Percentiles rank a stretch among this genome's conserved stretches.
These are phyloP conservation scores for Masticophis lateralis DNA, from an alignment of 2,797 vertebrate species.

Conservation along the genomic window DNA sequence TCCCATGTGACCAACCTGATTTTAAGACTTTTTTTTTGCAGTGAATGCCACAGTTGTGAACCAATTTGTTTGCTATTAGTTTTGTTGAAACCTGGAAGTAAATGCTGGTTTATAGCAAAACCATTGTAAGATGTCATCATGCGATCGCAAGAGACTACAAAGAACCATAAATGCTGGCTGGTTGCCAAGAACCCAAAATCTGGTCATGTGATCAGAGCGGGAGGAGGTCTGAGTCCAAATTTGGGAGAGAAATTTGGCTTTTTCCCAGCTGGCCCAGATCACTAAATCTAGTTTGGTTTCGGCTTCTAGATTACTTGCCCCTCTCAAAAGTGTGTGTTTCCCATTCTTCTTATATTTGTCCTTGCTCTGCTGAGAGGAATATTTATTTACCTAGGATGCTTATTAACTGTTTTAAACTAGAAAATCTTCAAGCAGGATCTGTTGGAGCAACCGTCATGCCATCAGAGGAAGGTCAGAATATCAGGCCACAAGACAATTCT, in stretches of 20 bases:
- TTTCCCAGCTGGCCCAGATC: background rate
- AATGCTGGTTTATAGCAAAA: no score
- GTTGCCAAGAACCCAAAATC: no score
- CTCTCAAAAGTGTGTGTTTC: background rate
- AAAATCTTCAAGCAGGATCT: background rate
- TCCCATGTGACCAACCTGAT: no score
- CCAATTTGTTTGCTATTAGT: no score
- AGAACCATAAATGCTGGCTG: no score
- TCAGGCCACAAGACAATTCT: background rate
- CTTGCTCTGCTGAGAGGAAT: background rate
- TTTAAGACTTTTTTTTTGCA: no score
- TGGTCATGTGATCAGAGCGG: no score
- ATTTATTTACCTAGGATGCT: background rate
- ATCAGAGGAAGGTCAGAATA: background rate
- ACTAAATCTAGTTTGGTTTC: background rate
- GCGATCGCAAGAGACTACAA: no score
- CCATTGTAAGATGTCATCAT: no score
- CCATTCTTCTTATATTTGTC: background rate
- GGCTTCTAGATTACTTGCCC: background rate
- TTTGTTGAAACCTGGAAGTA: no score
- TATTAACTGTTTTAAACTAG: background rate
- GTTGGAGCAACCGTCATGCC: background rate
- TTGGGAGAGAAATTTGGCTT: background rate
- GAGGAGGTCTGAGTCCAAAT: background rate
- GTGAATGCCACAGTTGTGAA: no score